Evolutionary conservation across 2,888 invertebrate species (phyloP).

Genomic region (Periphyllus acericola): DNA sequence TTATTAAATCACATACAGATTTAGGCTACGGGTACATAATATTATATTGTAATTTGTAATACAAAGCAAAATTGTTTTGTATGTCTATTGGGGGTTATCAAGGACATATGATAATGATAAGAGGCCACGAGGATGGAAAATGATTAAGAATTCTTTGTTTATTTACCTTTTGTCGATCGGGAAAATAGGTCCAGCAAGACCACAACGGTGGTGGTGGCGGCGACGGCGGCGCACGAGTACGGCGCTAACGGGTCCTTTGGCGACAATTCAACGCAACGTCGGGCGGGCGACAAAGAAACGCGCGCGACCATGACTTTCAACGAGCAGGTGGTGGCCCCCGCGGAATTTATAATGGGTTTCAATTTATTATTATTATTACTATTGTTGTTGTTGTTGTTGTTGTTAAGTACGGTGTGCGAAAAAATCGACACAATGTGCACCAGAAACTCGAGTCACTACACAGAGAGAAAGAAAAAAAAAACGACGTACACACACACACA

Average conservation of each 20-base stretch:
- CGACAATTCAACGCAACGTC: conserved; percentile 30
- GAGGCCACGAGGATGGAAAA: conserved; percentile 61
- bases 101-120: conserved; percentile 60
- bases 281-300: conserved; percentile 51
- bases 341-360: conserved; percentile 44
- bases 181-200: conserved; percentile 6
- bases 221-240: background rate
- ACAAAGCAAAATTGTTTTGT: conserved; percentile 49
- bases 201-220: background rate
- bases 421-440: background rate
- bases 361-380: conserved; percentile 7
- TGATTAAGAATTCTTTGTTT: conserved; percentile 53
- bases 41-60: background rate
- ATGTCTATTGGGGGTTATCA: conserved; percentile 55
- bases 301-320: conserved; percentile 59
- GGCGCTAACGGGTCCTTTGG: conserved; percentile 25
- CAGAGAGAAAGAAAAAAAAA: background rate
- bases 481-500: background rate
- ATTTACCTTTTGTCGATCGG: conserved; percentile 52
- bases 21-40: conserved; percentile 8
- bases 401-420: background rate
- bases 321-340: conserved; percentile 43
- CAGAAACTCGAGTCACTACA: background rate
- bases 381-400: background rate
- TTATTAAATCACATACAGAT: conserved; percentile 12